These are phyloP conservation scores for Enteromius argenteus DNA, from an alignment of 2,797 vertebrate genomes.

Conservation along the genomic window DNA sequence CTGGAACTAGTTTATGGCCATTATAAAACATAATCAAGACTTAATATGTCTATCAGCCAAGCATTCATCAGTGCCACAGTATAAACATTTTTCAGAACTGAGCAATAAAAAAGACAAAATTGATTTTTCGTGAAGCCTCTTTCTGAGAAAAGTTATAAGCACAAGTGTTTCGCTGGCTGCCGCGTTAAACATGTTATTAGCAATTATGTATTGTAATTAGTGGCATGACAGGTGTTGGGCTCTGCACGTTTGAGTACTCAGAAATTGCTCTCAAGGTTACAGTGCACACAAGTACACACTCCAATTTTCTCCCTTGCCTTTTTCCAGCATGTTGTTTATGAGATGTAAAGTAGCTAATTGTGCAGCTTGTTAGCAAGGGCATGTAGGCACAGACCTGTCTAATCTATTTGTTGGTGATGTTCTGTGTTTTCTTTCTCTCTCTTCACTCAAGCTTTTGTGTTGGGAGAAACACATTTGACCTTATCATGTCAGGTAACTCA, in stretches of 20 bases:
- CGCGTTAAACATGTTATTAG: conserved; percentile 29
- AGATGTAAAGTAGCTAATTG: conserved; percentile 35
- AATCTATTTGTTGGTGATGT: conserved; percentile 17
- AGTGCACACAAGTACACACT: not conserved
- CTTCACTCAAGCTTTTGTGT: conserved; percentile 22
- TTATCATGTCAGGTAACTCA: conserved; percentile 28
- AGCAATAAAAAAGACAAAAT: not conserved
- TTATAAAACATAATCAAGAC: not conserved
- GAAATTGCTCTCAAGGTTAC: conserved; percentile 27
- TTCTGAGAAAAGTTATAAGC: not conserved
- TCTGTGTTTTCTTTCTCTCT: conserved; percentile 15
- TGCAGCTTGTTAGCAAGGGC: conserved; percentile 28
- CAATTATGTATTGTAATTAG: conserved; percentile 33
- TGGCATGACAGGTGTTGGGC: conserved; percentile 16
- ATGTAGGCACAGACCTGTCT: conserved; percentile 30
- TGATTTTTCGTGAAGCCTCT: not conserved
- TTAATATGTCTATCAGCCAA: not conserved
- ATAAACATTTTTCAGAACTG: not conserved
- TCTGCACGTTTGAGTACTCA: conserved; percentile 5
- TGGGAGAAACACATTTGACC: conserved; percentile 25
- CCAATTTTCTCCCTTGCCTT: conserved; percentile 5
- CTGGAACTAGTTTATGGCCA: not conserved
- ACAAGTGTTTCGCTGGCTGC: not conserved
- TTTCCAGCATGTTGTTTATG: conserved; percentile 26
- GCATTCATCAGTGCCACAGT: not conserved